Conservation (phyloP, 2,888 invertebrate genomes). For the Epistrophe eligans region DNA sequence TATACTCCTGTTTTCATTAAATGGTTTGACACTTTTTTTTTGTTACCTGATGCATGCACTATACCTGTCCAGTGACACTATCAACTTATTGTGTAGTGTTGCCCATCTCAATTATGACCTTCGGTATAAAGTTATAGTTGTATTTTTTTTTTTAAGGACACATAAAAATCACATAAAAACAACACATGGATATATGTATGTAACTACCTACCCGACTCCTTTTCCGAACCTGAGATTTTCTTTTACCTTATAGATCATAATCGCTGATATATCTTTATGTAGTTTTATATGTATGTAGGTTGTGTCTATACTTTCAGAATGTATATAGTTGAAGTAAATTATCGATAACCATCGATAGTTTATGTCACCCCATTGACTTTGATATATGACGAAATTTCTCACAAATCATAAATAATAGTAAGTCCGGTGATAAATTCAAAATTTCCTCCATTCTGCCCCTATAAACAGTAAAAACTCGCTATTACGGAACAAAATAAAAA, state of each 20-base stretch:
- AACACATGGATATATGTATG: background rate
- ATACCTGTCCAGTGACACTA: background rate
- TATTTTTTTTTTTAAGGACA: background rate
- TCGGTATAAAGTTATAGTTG: background rate
- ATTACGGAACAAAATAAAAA: background rate
- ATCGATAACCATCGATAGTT: constrained; percentile 80
- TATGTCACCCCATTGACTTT: constrained; percentile 80
- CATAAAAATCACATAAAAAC: background rate
- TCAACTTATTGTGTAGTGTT: background rate
- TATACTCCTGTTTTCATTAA: too few species aligned
- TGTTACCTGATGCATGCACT: too few species aligned
- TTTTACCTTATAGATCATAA: constrained; percentile 7
- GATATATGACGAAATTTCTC: constrained; percentile 60
- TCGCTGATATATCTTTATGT: background rate
- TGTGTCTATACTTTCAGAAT: constrained; percentile 24
- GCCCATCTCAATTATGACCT: background rate
- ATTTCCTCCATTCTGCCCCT: constrained; percentile 79
- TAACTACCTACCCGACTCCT: background rate
- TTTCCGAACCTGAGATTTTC: constrained; percentile 16
- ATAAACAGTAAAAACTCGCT: constrained; percentile 22
- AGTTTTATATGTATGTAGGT: background rate
- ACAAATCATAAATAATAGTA: constrained; percentile 81
- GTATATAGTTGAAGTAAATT: constrained; percentile 63
- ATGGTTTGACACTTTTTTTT: too few species aligned
- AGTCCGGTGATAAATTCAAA: constrained; percentile 83